Percentiles rank a stretch among this genome's conserved stretches.
Conservation (phyloP, 2,797 vertebrate genomes). For the Sternotherus odoratus region DNA sequence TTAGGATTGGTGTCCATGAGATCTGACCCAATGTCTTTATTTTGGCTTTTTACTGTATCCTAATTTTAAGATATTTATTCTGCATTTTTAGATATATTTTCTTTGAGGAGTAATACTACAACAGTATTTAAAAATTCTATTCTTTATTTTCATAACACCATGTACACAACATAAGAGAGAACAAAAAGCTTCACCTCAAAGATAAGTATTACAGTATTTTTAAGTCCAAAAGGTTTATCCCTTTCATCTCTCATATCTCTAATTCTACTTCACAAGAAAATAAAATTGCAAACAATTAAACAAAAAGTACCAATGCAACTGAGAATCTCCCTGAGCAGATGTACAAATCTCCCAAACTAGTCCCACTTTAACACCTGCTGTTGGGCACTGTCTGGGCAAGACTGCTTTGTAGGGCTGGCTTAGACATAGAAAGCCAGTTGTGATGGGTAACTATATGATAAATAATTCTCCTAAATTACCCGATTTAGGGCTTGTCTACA, state of each 20-base stretch:
- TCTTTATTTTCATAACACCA: neutral
- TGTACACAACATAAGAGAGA: neutral
- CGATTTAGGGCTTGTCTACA: neutral
- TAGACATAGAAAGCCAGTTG: neutral
- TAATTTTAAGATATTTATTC: neutral
- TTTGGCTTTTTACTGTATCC: neutral
- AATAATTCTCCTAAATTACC: neutral
- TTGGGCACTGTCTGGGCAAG: neutral
- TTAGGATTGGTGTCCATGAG: neutral
- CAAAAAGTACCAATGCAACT: slow-evolving; percentile 33
- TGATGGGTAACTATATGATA: neutral
- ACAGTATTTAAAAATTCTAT: neutral
- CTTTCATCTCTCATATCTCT: slow-evolving; percentile 10
- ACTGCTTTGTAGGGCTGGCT: neutral
- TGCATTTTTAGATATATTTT: slow-evolving; percentile 1
- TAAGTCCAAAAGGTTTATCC: neutral
- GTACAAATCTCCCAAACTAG: slow-evolving; percentile 16
- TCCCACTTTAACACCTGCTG: slow-evolving; percentile 10
- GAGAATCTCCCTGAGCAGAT: neutral
- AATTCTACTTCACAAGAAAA: slow-evolving; percentile 16
- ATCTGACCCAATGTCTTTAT: slow-evolving; percentile 14
- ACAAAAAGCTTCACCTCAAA: neutral
- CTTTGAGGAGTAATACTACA: too few relatives aligned
- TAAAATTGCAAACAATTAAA: neutral
- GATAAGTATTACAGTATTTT: neutral